Evolutionary conservation across 2,888 invertebrate species (phyloP), one percentile per base, ranked within the genome.

Genomic region (Plagodis dolabraria): DNA sequence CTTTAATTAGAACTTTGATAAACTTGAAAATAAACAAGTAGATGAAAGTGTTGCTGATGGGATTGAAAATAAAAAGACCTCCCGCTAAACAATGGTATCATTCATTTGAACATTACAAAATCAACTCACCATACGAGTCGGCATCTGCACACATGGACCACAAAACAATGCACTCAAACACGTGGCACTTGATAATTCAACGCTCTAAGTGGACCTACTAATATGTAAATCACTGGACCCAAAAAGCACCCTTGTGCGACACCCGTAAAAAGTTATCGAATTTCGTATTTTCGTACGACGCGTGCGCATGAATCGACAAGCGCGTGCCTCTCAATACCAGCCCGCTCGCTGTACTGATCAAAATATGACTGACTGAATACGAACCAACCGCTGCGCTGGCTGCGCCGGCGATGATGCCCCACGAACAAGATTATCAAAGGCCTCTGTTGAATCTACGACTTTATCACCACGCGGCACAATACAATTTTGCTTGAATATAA

Each of bases 101-200:
- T 90, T 90, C 79, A 89, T 34, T 48, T 34, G 35, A 47, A 53
- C 40, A 33, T 53, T 60, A 34, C 80, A 82, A 88, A 87, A 83
- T 81, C 80, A 71, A 89, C 92, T 91, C 81, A 92, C 92, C 90
- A 82, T 86, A 78, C 81, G 81, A 82, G 68, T 76, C 89, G 82
- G 89, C 88, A 89, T 88, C 85, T 80, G 83, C 72, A 71, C 68
- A 72, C 74, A 72, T 79, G 82, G 79, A 86, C 80, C 83, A 83
- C 72, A 70, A 70, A 53, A 76, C 74, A 81, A 80, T 74, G 71
- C 71, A 77, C 77, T 69, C 63, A 68, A 72, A 72, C 82, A 82
- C 85, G 74, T 63, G 67, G 60, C 71, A 75, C 79, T 79, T 67
- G 74, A 73, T 68, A 68, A 61, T 57, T 59, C 45, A 53, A 63